These are phyloP conservation scores for Oryzias curvinotus DNA, from an alignment of 2,113 vertebrate species.

Conservation along the genomic window DNA sequence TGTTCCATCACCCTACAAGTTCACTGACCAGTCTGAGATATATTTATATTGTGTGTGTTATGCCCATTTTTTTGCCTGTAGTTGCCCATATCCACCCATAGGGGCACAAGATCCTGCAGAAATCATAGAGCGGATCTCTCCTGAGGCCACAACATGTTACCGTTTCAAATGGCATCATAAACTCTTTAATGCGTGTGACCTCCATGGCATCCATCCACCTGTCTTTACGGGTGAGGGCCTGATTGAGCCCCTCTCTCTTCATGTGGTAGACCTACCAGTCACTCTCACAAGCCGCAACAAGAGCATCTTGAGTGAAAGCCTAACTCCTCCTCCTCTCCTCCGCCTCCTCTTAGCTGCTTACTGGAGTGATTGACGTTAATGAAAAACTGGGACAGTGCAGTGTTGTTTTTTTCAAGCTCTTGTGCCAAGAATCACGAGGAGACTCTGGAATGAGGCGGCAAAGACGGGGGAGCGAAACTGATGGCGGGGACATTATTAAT, in stretches of 20 bases:
- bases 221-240: conserved; percentile 55
- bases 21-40: too few relatives aligned
- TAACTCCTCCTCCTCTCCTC: conserved; percentile 25
- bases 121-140: too few relatives aligned
- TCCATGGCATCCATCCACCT: conserved; percentile 48
- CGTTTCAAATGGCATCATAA: too few relatives aligned
- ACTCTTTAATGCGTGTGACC: conserved; percentile 17
- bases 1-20: too few relatives aligned
- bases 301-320: conserved; percentile 70
- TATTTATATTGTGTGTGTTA: too few relatives aligned
- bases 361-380: conserved; percentile 78
- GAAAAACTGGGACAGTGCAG: conserved; percentile 73
- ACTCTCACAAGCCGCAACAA: conserved; percentile 74
- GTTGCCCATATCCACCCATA: too few relatives aligned
- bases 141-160: too few relatives aligned
- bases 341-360: conserved; percentile 41
- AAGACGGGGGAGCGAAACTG: conserved; percentile 60
- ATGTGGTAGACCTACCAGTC: conserved; percentile 71
- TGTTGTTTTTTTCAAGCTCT: conserved; percentile 41
- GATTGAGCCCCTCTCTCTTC: conserved; percentile 51
- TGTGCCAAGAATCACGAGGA: conserved; percentile 64
- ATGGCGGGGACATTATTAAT: conserved; percentile 73
- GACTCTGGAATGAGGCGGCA: conserved; percentile 55
- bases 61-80: too few relatives aligned
- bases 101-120: too few relatives aligned